A percentile compares a stretch with the other conserved stretches of the same genome.
Conservation (phyloP, 30 jellyfish, hydroid and myxozoan species). For the Cassiopea xamachana region DNA sequence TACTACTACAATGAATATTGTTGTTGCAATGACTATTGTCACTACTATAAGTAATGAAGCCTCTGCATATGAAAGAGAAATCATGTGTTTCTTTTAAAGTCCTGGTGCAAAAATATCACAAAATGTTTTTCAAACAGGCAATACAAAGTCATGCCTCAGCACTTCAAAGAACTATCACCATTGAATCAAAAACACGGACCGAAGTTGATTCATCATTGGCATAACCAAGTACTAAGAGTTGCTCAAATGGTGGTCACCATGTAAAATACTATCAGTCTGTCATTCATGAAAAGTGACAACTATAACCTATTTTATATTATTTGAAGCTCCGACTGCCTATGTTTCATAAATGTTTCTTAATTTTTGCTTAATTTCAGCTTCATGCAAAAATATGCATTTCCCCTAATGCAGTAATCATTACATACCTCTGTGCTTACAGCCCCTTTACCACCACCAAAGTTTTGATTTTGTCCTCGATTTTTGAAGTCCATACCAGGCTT, state of each 20-base stretch:
- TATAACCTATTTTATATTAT: too few species aligned
- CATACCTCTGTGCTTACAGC: conserved; percentile 50
- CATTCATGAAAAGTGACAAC: too few species aligned
- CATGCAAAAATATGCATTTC: too few species aligned
- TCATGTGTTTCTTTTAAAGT: too few species aligned
- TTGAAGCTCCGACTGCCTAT: too few species aligned
- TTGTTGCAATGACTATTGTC: neutral
- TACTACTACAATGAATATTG: neutral
- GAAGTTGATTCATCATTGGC: conserved; percentile 80
- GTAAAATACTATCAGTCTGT: too few species aligned
- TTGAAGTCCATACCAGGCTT: conserved; percentile 59
- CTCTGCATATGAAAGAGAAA: neutral
- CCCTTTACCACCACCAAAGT: conserved; percentile 44
- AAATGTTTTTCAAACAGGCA: neutral
- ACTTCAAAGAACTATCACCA: conserved; percentile 42
- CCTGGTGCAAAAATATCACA: too few species aligned
- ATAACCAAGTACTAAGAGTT: neutral
- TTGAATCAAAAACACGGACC: conserved; percentile 70
- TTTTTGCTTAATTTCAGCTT: too few species aligned
- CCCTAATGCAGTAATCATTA: neutral
- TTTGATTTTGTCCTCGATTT: conserved; percentile 17
- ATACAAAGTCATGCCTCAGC: conserved; percentile 58
- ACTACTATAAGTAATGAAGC: neutral
- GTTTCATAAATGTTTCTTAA: too few species aligned
- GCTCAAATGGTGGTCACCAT: neutral